phyloP scores from a whole-genome alignment of 2,113 vertebrate genomes.

The Melanotaenia duboulayi region DNA sequence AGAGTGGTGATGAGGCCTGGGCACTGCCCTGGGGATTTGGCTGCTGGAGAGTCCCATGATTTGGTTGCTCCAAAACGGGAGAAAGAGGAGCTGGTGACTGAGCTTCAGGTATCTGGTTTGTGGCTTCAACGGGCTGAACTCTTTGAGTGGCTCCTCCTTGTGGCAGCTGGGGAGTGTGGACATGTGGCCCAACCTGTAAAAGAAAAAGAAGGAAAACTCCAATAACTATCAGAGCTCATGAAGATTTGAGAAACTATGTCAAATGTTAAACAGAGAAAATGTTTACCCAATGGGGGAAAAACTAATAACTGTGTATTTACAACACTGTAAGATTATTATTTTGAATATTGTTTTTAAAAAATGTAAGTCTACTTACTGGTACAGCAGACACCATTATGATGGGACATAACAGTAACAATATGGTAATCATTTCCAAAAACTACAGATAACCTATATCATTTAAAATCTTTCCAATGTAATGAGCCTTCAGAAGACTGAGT shows the following conservation, averaged over 20 bases:
- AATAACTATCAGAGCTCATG: background rate
- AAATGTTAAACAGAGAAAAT: background rate
- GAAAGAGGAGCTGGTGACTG: constrained; percentile 24
- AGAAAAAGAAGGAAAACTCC: background rate
- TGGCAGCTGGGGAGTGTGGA: background rate
- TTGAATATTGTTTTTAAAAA: background rate
- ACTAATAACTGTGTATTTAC: background rate
- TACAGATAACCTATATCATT: constrained; percentile 16
- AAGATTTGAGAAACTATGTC: background rate
- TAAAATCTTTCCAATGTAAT: constrained; percentile 12
- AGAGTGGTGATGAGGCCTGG: constrained; percentile 44
- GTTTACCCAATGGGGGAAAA: background rate
- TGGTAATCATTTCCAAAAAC: constrained; percentile 56
- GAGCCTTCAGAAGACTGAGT: constrained; percentile 16
- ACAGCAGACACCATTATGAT: constrained; percentile 32
- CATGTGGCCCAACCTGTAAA: constrained; percentile 41
- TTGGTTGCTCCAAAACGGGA: constrained; percentile 38
- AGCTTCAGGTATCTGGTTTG: constrained; percentile 20
- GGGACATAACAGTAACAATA: constrained; percentile 46
- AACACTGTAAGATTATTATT: background rate
- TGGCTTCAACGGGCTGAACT: constrained; percentile 19
- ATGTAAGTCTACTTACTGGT: constrained; percentile 62
- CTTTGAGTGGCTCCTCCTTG: constrained; percentile 32
- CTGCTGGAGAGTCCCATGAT: constrained; percentile 32
- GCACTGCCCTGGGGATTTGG: constrained; percentile 9